A percentile compares a stretch with the other conserved stretches of the same genome.
phyloP scores from a whole-genome alignment of 2,797 vertebrate genomes.

The Aeoliscus strigatus region DNA sequence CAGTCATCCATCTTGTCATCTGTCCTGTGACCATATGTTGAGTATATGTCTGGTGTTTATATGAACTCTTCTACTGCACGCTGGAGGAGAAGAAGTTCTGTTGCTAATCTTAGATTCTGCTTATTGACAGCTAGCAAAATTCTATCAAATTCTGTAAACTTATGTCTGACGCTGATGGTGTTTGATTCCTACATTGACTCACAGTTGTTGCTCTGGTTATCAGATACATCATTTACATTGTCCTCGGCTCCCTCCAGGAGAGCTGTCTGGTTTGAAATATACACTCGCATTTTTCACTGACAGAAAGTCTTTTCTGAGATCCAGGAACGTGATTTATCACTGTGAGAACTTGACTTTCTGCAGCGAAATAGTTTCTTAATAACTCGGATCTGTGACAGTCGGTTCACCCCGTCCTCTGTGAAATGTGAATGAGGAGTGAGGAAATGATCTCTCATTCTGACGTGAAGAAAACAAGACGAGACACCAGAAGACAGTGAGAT shows the following conservation, averaged over 20 bases:
- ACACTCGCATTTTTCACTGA: conserved; percentile 52
- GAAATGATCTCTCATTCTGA: conserved; percentile 4
- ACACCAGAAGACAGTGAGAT: background rate
- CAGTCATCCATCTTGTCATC: too few relatives aligned
- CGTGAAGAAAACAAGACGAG: conserved; percentile 13
- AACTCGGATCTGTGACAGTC: conserved; percentile 48
- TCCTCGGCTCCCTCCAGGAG: conserved; percentile 34
- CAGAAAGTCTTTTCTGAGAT: conserved; percentile 42
- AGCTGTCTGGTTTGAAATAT: conserved; percentile 45
- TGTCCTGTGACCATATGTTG: too few relatives aligned
- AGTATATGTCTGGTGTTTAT: too few relatives aligned
- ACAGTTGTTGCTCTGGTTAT: conserved; percentile 34
- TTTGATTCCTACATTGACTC: conserved; percentile 23
- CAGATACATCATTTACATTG: conserved; percentile 32
- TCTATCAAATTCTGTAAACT: too few relatives aligned
- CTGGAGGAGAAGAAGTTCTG: too few relatives aligned
- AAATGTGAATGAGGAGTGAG: conserved; percentile 30
- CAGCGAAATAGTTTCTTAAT: conserved; percentile 51
- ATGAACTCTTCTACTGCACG: too few relatives aligned
- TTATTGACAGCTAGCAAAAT: background rate
- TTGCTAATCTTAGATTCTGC: conserved; percentile 5
- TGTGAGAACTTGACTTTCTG: conserved; percentile 44
- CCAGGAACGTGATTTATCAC: conserved; percentile 46
- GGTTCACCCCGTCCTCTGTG: conserved; percentile 27
- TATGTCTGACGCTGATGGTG: too few relatives aligned